These are phyloP conservation scores for Rhimphoctona megacephalus DNA, from an alignment of 2,888 invertebrate species.

Conservation along the genomic window DNA sequence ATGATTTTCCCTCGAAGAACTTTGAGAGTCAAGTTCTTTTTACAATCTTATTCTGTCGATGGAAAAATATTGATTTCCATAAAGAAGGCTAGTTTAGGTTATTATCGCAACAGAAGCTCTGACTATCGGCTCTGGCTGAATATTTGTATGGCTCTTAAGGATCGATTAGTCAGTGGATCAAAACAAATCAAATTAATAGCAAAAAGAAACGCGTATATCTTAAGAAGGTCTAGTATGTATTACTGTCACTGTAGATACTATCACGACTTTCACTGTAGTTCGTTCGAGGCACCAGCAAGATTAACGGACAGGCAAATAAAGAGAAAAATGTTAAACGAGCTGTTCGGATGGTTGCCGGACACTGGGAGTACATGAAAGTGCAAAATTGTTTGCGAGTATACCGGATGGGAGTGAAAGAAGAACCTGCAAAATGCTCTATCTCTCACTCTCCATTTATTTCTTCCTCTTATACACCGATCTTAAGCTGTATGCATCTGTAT, in stretches of 20 bases:
- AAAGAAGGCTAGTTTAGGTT: not conserved
- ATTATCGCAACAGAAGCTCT: not conserved
- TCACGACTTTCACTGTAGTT: conserved; percentile 54
- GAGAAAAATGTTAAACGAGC: conserved; percentile 35
- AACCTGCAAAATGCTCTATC: conserved; percentile 7
- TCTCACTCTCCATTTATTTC: conserved; percentile 19
- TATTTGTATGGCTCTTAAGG: not conserved
- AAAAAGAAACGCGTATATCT: conserved; percentile 20
- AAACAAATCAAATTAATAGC: conserved; percentile 18
- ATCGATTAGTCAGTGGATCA: conserved; percentile 14
- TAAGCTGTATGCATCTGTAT: conserved; percentile 26
- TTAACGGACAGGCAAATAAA: conserved; percentile 30
- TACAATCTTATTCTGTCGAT: not conserved
- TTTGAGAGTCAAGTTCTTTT: not conserved
- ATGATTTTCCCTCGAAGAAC: not conserved
- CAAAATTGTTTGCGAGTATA: conserved; percentile 16
- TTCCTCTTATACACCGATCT: conserved; percentile 26
- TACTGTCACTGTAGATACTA: conserved; percentile 41
- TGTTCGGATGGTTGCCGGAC: conserved; percentile 21
- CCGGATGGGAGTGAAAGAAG: conserved; percentile 33
- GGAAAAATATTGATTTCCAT: not conserved
- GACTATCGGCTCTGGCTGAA: not conserved
- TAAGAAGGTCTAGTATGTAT: conserved; percentile 10
- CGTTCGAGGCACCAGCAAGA: conserved; percentile 45
- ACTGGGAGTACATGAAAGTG: conserved; percentile 34